Base-by-base conservation (phyloP, 2,888 invertebrate genomes). In the Tetragonisca angustula region DNA sequence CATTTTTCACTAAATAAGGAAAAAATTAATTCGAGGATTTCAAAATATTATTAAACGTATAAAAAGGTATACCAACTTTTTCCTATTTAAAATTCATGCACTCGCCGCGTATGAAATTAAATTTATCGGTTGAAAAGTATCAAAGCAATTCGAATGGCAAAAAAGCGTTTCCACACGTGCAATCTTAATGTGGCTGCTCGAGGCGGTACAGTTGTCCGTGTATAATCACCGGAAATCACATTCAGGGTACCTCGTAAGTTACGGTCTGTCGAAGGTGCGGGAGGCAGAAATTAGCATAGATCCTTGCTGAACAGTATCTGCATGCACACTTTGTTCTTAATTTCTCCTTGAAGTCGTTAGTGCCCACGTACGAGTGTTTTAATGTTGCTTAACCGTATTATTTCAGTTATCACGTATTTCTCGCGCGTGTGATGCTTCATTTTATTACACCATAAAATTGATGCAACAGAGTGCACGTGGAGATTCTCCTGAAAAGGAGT, bases 371-470 rank as follows among this genome's bases (percentile, higher is more conserved):
- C 32, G 56, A 49, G 27, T 73, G 69, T 24, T 67, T 79, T 56
- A 71, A 62, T 36, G 50, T 54, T 43, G 52, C 79, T 32, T 24
- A 72, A 79, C 73, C 67, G 50, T 17, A 27, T 84, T 77, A 70
- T 70, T 32, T 36, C 32, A 50, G 69, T 49, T 69, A 56, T 68
- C 78, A 67, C 70, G 61, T 73, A 65, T 50, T 69, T 68, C 87
- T 67, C 65, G 50, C 69, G 64, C 54, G 49, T 21, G 56, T 50
- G 81, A 77, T 87, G 69, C 62, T 69, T 81, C 68, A 36, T 87
- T 87, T 87, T 81, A 87, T 87, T 69, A 32, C 73, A 59, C 62
- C 69, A 27, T 87, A 87, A 87, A 87, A 70, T 70, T 32, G 59
- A 24, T 68, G 79, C 70, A 54, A 68, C 76, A 71, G 67, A 71